phyloP scores from a whole-genome alignment of 2,113 vertebrate genomes.

The Mirounga angustirostris region DNA sequence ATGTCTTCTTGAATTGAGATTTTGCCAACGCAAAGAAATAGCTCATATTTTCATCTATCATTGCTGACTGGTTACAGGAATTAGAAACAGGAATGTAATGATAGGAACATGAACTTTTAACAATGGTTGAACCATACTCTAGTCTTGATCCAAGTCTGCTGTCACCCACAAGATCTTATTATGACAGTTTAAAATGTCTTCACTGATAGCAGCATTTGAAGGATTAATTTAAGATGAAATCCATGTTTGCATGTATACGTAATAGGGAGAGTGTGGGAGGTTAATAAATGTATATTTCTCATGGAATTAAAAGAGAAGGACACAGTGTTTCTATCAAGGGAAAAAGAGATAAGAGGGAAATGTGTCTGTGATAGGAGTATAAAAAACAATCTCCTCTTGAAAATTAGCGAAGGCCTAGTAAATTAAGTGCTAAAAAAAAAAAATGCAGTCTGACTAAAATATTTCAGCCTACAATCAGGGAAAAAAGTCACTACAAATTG shows the following conservation, averaged over 20 bases:
- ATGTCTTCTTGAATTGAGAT: slow-evolving; percentile 85
- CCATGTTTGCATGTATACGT: background rate
- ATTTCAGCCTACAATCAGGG: background rate
- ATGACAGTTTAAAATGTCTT: slow-evolving; percentile 70
- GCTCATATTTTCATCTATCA: slow-evolving; percentile 83
- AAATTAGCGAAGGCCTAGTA: background rate
- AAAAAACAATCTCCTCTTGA: slow-evolving; percentile 28
- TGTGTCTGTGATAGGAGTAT: background rate
- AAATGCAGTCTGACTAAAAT: slow-evolving; percentile 13
- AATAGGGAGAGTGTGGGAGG: slow-evolving; percentile 7
- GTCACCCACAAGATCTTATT: slow-evolving; percentile 73
- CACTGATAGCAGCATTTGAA: slow-evolving; percentile 75
- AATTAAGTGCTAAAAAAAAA: slow-evolving; percentile 52
- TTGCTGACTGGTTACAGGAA: slow-evolving; percentile 79
- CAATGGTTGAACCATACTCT: slow-evolving; percentile 70
- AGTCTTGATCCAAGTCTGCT: slow-evolving; percentile 71
- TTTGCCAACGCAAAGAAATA: slow-evolving; percentile 87
- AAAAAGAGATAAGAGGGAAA: slow-evolving; percentile 52
- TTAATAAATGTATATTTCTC: slow-evolving; percentile 31
- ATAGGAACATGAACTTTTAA: slow-evolving; percentile 83
- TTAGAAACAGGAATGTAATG: slow-evolving; percentile 78
- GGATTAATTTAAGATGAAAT: slow-evolving; percentile 74
- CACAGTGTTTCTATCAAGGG: slow-evolving; percentile 37
- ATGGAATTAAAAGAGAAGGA: background rate
- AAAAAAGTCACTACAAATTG: background rate